Percentiles rank a stretch among this genome's conserved stretches.
Evolutionary conservation across 2,797 vertebrate genomes (phyloP).

Genomic region (Acrossocheilus fasciatus): DNA sequence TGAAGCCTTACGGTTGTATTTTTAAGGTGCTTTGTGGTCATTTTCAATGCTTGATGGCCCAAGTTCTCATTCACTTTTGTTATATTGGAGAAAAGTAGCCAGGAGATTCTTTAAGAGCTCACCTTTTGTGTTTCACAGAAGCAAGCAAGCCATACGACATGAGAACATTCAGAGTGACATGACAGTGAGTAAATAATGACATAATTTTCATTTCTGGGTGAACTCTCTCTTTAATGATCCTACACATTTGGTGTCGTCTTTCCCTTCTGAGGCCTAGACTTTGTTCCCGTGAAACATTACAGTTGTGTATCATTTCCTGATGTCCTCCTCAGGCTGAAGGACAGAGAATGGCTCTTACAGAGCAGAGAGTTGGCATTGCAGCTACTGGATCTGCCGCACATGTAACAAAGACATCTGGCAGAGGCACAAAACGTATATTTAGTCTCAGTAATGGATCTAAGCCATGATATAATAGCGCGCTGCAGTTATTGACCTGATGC

Average conservation of each 20-base stretch:
- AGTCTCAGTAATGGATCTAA: slow-evolving; percentile 52
- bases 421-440: slow-evolving; percentile 53
- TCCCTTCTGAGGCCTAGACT: slow-evolving; percentile 35
- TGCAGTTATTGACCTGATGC: slow-evolving; percentile 66
- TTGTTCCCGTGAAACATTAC: slow-evolving; percentile 43
- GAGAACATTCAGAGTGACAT: background rate
- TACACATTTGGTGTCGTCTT: slow-evolving; percentile 21
- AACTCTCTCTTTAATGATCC: slow-evolving; percentile 6
- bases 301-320: slow-evolving; percentile 48
- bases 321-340: slow-evolving; percentile 46
- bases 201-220: slow-evolving; percentile 2
- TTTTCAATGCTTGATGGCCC: background rate
- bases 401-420: slow-evolving; percentile 53
- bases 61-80: background rate
- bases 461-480: slow-evolving; percentile 56
- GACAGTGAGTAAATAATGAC: background rate
- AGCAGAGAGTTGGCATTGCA: slow-evolving; percentile 5
- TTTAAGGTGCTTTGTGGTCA: background rate
- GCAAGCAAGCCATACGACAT: background rate
- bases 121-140: background rate
- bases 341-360: slow-evolving; percentile 41
- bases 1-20: background rate
- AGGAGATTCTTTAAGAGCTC: background rate
- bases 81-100: background rate
- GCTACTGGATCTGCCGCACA: slow-evolving; percentile 43